A percentile compares a stretch with the other conserved stretches of the same genome.
phyloP scores from a whole-genome alignment of 2,797 vertebrate genomes.

The Numenius phaeopus region DNA sequence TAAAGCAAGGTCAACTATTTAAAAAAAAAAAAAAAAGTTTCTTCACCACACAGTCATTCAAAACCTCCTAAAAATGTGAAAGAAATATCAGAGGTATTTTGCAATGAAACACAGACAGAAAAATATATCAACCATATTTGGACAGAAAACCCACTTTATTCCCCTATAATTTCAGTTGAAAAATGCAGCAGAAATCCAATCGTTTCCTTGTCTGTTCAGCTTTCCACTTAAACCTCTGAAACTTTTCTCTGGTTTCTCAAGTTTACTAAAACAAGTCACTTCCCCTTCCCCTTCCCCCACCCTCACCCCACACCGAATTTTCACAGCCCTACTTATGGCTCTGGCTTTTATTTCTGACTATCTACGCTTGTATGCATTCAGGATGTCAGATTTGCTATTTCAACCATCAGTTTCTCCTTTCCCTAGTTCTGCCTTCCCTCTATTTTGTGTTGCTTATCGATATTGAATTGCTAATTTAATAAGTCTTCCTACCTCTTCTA shows the following conservation, averaged over 20 bases:
- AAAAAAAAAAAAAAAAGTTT: background rate
- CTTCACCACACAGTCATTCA: background rate
- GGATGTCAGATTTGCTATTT: background rate
- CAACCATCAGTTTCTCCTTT: background rate
- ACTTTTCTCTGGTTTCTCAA: background rate
- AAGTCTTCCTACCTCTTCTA: background rate
- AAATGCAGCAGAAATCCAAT: background rate
- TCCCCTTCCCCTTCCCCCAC: too few species aligned
- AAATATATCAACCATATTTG: background rate
- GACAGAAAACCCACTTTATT: background rate
- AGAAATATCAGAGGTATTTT: background rate
- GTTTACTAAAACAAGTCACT: background rate
- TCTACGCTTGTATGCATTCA: background rate
- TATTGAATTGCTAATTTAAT: background rate
- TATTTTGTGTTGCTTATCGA: background rate
- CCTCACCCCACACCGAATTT: background rate
- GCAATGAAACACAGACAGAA: background rate
- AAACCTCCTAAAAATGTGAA: background rate
- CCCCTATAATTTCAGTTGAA: background rate
- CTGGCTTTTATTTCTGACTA: background rate
- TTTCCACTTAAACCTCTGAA: background rate
- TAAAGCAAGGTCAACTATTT: background rate
- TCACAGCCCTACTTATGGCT: background rate
- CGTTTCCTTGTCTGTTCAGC: background rate
- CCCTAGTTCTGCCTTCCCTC: background rate